Evolutionary conservation across 1,140 invertebrate genomes (phyloP).

Genomic region (Drosophila aff.): DNA sequence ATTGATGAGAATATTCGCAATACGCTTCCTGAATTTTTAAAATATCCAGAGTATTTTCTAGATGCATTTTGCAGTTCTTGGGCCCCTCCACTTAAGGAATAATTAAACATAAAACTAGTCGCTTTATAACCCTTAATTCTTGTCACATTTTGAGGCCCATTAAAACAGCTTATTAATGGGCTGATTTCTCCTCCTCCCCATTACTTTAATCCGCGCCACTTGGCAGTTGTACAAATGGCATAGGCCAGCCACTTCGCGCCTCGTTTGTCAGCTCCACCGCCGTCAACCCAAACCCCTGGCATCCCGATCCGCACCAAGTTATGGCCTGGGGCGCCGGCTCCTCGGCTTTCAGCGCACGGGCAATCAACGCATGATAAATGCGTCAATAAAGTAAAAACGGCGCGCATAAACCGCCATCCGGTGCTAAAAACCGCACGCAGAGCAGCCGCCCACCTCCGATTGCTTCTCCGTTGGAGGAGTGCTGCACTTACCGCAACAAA

Average conservation of each 20-base stretch:
- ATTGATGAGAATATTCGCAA: background rate
- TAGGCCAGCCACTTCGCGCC: conserved; percentile 59
- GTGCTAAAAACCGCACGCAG: conserved; percentile 72
- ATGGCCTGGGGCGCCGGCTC: conserved; percentile 4
- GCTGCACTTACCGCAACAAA: conserved; percentile 87
- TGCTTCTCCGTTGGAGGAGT: background rate
- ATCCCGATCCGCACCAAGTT: conserved; percentile 1
- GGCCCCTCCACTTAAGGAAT: background rate
- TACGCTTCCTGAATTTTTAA: background rate
- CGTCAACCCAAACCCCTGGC: conserved; percentile 2
- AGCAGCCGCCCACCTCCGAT: background rate
- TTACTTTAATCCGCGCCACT: conserved; percentile 39
- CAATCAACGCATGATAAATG: conserved; percentile 76
- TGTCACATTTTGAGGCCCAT: conserved; percentile 18
- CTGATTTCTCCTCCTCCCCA: conserved; percentile 11
- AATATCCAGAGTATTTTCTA: background rate
- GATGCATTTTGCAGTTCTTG: background rate
- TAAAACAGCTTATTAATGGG: conserved; percentile 1
- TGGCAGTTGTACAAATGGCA: conserved; percentile 59
- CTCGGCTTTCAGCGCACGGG: conserved; percentile 52
- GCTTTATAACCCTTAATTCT: conserved; percentile 12
- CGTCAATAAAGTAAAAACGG: conserved; percentile 64
- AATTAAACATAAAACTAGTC: conserved; percentile 14
- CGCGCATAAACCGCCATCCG: conserved; percentile 58
- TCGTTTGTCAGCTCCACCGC: conserved; percentile 51